Conservation (phyloP, 2,113 vertebrate genomes). For the Tachysurus fulvidraco region DNA sequence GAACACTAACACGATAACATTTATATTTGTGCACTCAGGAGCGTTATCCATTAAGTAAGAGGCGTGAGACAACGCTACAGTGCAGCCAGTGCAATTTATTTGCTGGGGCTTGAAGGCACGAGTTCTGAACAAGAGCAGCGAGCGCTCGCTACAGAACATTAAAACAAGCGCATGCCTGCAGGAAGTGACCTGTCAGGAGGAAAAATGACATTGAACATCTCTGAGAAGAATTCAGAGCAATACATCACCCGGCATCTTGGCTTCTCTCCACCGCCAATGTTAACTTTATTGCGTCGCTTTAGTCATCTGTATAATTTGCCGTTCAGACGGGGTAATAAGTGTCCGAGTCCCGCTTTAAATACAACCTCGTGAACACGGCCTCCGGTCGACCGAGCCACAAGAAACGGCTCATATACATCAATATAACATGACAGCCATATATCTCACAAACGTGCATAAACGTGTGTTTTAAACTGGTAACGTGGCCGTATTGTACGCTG, state of each 20-base stretch:
- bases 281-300: conserved; percentile 30
- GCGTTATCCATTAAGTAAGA: conserved; percentile 21
- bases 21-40: conserved; percentile 26
- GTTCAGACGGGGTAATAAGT: conserved; percentile 29
- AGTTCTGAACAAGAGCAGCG: conserved; percentile 55
- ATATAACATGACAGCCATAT: conserved; percentile 1
- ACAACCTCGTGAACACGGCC: conserved; percentile 21
- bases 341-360: conserved; percentile 16
- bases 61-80: neutral
- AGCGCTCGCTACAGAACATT: conserved; percentile 65
- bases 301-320: conserved; percentile 24
- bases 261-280: conserved; percentile 18
- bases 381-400: neutral
- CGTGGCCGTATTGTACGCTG: conserved; percentile 22
- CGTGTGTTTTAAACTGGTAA: conserved; percentile 30
- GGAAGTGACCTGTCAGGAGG: conserved; percentile 62
- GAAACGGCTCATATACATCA: conserved; percentile 18
- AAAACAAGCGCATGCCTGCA: conserved; percentile 67
- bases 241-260: conserved; percentile 32
- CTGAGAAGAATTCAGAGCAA: conserved; percentile 21
- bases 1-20: conserved; percentile 5
- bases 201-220: conserved; percentile 58
- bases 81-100: conserved; percentile 58
- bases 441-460: conserved; percentile 30
- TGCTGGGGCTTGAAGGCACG: conserved; percentile 64